Conservation (phyloP, 2,113 vertebrate species). For the Crotalus horridus region DNA sequence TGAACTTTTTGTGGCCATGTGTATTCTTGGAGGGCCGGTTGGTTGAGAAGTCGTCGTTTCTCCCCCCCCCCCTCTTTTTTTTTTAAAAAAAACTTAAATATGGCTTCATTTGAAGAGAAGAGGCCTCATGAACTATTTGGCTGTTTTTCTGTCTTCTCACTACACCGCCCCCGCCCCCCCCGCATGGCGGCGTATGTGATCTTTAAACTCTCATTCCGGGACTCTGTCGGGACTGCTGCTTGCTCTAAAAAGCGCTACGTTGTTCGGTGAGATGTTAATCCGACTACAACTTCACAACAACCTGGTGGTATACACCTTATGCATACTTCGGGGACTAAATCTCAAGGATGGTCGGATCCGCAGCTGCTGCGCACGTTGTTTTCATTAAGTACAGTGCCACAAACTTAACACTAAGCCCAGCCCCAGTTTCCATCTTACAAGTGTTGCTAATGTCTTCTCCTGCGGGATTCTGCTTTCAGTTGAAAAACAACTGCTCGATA, state of each 20-base stretch:
- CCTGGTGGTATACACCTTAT: background rate
- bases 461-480: background rate
- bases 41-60: background rate
- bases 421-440: background rate
- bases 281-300: background rate
- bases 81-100: background rate
- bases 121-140: background rate
- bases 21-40: background rate
- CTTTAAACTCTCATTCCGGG: constrained; percentile 8
- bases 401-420: background rate
- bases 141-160: background rate
- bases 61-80: background rate
- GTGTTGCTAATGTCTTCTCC: constrained; percentile 3
- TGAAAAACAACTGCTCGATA: background rate
- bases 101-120: background rate
- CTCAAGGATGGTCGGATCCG: background rate
- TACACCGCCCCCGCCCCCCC: background rate
- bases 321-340: background rate
- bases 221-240: background rate
- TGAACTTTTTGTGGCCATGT: constrained; percentile 17
- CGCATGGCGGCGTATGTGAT: constrained; percentile 21
- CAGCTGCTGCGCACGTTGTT: constrained; percentile 11
- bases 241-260: background rate
- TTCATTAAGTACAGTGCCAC: background rate
- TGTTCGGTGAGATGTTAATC: background rate